Conservation (phyloP, 2,797 vertebrate species). For the Nannoperca obscura region DNA sequence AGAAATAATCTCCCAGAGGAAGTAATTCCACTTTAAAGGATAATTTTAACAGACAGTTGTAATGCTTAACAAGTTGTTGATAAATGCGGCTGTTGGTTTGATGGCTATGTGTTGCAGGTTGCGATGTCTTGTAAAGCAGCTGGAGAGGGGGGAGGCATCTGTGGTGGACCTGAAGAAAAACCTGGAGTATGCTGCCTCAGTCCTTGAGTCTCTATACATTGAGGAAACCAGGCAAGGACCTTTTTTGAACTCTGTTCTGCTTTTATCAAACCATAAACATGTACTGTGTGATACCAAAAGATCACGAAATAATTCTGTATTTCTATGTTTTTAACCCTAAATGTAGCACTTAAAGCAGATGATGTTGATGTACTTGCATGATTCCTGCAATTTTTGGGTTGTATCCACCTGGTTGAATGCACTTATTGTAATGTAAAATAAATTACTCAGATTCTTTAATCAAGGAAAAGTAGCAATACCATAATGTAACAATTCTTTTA, state of each 20-base stretch:
- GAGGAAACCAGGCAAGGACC: conserved; percentile 91
- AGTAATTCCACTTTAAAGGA: background rate
- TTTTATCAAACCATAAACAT: background rate
- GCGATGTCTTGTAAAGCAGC: conserved; percentile 89
- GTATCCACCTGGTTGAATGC: no score
- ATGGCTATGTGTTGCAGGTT: conserved; percentile 57
- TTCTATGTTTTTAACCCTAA: no score
- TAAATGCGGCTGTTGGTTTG: background rate
- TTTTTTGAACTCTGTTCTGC: background rate
- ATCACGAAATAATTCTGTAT: no score
- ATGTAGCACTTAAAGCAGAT: no score
- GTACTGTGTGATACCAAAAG: background rate
- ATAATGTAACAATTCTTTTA: background rate
- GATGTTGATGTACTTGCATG: no score
- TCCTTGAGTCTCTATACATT: conserved; percentile 93
- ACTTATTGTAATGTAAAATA: no score
- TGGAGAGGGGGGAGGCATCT: conserved; percentile 93
- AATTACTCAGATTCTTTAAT: no score
- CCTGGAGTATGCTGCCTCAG: conserved; percentile 92
- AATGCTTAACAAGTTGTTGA: background rate
- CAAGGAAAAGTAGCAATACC: no score
- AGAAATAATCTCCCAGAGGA: background rate
- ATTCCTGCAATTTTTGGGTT: no score
- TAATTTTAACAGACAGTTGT: background rate
- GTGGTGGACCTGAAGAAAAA: conserved; percentile 94